These are phyloP conservation scores for Chrysolina oricalcia DNA, from an alignment of 2,888 invertebrate genomes.

Conservation along the genomic window DNA sequence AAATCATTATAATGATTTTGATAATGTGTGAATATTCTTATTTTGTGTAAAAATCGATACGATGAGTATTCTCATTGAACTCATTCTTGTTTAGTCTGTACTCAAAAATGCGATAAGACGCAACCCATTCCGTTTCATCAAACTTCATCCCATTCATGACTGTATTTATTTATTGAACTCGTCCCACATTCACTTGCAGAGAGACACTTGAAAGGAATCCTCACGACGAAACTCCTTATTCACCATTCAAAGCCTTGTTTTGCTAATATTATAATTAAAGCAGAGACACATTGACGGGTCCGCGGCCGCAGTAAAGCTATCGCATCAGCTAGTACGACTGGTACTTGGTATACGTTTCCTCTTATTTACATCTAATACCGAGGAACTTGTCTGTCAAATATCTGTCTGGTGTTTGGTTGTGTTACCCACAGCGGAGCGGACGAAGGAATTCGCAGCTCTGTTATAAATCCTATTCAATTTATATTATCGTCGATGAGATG, in stretches of 20 bases:
- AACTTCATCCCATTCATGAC: slow-evolving; percentile 5
- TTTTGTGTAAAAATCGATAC: no score
- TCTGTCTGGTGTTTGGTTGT: slow-evolving; percentile 19
- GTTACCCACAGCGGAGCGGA: slow-evolving; percentile 34
- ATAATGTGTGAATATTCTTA: no score
- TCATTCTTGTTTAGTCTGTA: no score
- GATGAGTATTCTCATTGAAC: no score
- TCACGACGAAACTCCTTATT: slow-evolving; percentile 43
- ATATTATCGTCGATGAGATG: slow-evolving; percentile 43
- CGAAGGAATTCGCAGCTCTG: slow-evolving; percentile 45
- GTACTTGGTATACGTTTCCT: slow-evolving; percentile 24
- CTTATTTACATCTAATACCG: slow-evolving; percentile 35
- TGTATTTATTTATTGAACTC: not conserved
- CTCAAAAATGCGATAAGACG: not conserved
- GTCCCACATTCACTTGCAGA: not conserved
- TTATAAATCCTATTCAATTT: slow-evolving; percentile 49
- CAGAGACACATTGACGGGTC: slow-evolving; percentile 66
- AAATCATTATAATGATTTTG: no score
- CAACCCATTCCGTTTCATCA: not conserved
- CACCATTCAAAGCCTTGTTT: slow-evolving; percentile 51
- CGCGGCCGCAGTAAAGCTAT: slow-evolving; percentile 57
- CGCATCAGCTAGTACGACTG: slow-evolving; percentile 25
- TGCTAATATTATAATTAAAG: slow-evolving; percentile 69
- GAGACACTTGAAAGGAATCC: slow-evolving; percentile 21
- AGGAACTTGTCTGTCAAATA: slow-evolving; percentile 36